A percentile compares a stretch with the other conserved stretches of the same genome.
Evolutionary conservation across 2,113 vertebrate species (phyloP).

Genomic region (Triplophysa dalaica): DNA sequence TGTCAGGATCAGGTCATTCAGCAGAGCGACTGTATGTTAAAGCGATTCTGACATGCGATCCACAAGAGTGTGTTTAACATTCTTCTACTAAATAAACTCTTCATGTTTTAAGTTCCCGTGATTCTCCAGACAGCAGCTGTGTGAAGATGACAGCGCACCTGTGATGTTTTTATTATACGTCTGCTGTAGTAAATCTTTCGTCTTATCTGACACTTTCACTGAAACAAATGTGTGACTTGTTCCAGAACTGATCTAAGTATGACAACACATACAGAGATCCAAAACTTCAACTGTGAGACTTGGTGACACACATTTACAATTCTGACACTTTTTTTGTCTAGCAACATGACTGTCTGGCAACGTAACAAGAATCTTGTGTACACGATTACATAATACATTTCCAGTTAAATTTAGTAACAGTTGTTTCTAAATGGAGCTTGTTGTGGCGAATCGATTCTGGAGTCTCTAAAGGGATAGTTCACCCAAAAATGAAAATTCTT

Average conservation of each 20-base stretch:
- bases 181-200: neutral
- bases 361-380: too few species aligned
- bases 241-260: too few species aligned
- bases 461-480: too few species aligned
- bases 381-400: too few species aligned
- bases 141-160: too few species aligned
- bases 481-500: too few species aligned
- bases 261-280: too few species aligned
- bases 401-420: too few species aligned
- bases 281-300: neutral
- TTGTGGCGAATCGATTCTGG: too few species aligned
- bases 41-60: neutral
- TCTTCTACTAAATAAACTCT: constrained; percentile 11
- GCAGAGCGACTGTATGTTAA: neutral
- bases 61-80: constrained; percentile 5
- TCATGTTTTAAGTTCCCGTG: neutral
- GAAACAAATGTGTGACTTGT: neutral
- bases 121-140: neutral
- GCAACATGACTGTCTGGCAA: too few species aligned
- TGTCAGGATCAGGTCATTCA: neutral
- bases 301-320: neutral
- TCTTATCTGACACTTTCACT: neutral
- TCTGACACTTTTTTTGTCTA: neutral
- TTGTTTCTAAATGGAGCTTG: too few species aligned
- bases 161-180: constrained; percentile 14